Evolutionary conservation across 2,888 invertebrate genomes (phyloP).

Genomic region (Leucozona laternaria): DNA sequence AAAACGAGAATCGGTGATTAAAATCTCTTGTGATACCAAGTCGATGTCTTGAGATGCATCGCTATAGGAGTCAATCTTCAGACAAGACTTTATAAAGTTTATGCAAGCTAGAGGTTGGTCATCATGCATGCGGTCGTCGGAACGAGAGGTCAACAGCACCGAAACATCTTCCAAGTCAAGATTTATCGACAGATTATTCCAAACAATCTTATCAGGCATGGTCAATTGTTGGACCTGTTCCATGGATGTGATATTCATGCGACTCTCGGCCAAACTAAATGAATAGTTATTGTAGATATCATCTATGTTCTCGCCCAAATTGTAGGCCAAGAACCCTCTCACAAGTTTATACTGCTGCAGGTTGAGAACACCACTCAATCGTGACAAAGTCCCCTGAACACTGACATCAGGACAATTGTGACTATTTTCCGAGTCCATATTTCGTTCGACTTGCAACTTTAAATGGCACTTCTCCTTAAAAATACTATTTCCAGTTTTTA

Average conservation of each 20-base stretch:
- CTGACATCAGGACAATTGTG: constrained; percentile 91
- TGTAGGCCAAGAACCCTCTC: constrained; percentile 93
- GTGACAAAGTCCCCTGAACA: constrained; percentile 93
- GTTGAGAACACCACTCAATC: constrained; percentile 92
- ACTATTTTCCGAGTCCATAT: constrained; percentile 87
- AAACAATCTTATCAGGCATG: constrained; percentile 85
- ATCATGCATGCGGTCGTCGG: constrained; percentile 83
- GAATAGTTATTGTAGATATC: constrained; percentile 84
- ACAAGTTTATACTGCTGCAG: constrained; percentile 94
- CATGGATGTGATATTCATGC: constrained; percentile 80
- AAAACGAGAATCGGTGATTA: constrained; percentile 81
- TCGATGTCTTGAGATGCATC: constrained; percentile 96
- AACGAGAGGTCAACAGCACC: constrained; percentile 84
- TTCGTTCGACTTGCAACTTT: constrained; percentile 91
- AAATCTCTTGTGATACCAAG: constrained; percentile 92
- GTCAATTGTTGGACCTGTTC: constrained; percentile 77
- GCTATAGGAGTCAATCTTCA: constrained; percentile 93
- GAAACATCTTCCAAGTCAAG: constrained; percentile 94
- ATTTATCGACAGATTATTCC: constrained; percentile 91
- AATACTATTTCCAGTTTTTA: constrained; percentile 86
- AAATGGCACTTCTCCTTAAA: constrained; percentile 93
- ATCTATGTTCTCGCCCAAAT: constrained; percentile 93
- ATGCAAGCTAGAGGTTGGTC: constrained; percentile 89
- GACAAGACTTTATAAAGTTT: constrained; percentile 95
- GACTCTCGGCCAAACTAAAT: constrained; percentile 79